phyloP scores from a whole-genome alignment of 2,888 invertebrate genomes.

The Thymelicus lineola region DNA sequence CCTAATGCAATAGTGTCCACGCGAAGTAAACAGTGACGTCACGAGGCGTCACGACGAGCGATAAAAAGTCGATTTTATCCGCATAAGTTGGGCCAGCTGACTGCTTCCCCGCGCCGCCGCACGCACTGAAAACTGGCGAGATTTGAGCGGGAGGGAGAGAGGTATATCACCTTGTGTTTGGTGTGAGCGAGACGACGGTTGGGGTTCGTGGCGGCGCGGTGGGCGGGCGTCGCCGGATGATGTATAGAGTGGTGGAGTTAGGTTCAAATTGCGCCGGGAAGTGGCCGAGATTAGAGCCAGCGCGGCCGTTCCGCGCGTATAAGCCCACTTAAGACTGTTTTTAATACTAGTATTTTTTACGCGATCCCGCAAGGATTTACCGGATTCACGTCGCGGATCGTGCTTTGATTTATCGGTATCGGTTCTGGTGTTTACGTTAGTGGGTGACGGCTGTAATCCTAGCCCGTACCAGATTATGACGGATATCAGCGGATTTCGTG shows the following conservation, averaged over 20 bases:
- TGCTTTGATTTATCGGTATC: conserved; percentile 85
- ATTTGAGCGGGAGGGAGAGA: conserved; percentile 71
- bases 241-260: conserved; percentile 91
- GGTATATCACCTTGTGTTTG: conserved; percentile 35
- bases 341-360: conserved; percentile 89
- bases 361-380: conserved; percentile 85
- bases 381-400: conserved; percentile 82
- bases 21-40: conserved; percentile 84
- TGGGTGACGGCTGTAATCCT: conserved; percentile 80
- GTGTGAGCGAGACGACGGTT: conserved; percentile 64
- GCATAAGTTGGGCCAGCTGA: conserved; percentile 85
- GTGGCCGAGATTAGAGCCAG: conserved; percentile 89
- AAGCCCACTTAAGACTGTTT: conserved; percentile 90
- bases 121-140: conserved; percentile 76
- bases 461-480: conserved; percentile 82
- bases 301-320: conserved; percentile 87
- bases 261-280: conserved; percentile 91
- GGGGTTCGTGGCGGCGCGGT: conserved; percentile 71
- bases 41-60: conserved; percentile 80
- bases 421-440: conserved; percentile 84
- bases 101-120: conserved; percentile 67
- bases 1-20: conserved; percentile 45
- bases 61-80: conserved; percentile 85
- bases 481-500: conserved; percentile 80
- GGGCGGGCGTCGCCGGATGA: conserved; percentile 86